A percentile compares a stretch with the other conserved stretches of the same genome.
These are phyloP conservation scores for Artemia franciscana DNA, from an alignment of 1,140 invertebrate genomes.

Conservation along the genomic window DNA sequence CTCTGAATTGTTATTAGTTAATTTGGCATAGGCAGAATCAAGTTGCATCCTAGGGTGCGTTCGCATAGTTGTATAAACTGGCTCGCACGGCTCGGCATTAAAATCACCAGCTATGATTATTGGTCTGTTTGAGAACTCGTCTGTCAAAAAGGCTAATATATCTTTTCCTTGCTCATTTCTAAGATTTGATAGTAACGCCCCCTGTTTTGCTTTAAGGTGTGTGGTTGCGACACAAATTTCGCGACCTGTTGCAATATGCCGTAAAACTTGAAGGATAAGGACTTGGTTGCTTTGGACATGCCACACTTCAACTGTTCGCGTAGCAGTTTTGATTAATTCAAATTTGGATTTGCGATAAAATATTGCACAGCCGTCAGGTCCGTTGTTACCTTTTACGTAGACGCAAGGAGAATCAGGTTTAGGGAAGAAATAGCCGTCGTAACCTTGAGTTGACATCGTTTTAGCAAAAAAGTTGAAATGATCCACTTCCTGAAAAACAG, in stretches of 20 bases:
- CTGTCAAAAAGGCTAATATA: conserved; percentile 32
- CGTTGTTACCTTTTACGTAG: conserved; percentile 42
- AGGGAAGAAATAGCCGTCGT: conserved; percentile 41
- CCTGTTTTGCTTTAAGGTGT: conserved; percentile 48
- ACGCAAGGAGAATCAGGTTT: conserved; percentile 57
- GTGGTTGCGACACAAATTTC: conserved; percentile 44
- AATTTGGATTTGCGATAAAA: conserved; percentile 40
- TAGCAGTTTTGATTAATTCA: conserved; percentile 30
- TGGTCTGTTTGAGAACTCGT: conserved; percentile 24
- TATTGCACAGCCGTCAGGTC: conserved; percentile 54
- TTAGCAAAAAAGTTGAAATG: conserved; percentile 41
- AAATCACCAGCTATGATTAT: conserved; percentile 49
- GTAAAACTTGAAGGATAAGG: conserved; percentile 31
- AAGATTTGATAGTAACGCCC: conserved; percentile 37
- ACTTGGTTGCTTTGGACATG: conserved; percentile 44
- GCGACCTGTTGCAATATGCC: conserved; percentile 26
- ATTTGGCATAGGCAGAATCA: conserved; percentile 16
- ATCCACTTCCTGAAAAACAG: conserved; percentile 42
- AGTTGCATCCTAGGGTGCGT: conserved; percentile 16
- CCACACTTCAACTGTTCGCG: conserved; percentile 39
- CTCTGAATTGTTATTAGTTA: conserved; percentile 20
- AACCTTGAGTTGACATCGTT: conserved; percentile 35
- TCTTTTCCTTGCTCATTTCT: conserved; percentile 50
- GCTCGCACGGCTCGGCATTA: conserved; percentile 48
- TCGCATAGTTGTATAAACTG: conserved; percentile 36